Percentiles rank a stretch among this genome's conserved stretches.
Conservation (phyloP, 2,113 vertebrate species). For the Barnardius zonarius region DNA sequence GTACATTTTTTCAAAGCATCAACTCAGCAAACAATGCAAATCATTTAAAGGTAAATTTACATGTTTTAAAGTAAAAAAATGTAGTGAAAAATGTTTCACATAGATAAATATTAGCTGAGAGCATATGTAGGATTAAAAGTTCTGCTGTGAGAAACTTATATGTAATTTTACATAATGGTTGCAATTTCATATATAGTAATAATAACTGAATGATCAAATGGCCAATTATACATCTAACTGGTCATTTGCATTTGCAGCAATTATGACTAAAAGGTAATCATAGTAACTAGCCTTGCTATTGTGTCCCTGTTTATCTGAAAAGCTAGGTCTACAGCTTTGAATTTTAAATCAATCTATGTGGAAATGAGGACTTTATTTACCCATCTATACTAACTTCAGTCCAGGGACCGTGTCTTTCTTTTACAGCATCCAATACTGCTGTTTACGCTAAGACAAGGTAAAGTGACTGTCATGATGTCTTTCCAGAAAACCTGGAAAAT, state of each 20-base stretch:
- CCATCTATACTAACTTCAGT: not conserved
- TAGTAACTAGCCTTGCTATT: not conserved
- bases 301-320: not conserved
- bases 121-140: not conserved
- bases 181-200: not conserved
- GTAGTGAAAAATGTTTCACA: not conserved
- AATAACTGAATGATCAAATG: not conserved
- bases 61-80: not conserved
- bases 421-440: not conserved
- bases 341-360: not conserved
- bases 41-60: not conserved
- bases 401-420: not conserved
- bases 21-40: not conserved
- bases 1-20: not conserved
- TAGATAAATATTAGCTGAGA: not conserved
- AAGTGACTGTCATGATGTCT: not conserved
- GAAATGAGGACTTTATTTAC: not conserved
- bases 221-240: not conserved
- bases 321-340: not conserved
- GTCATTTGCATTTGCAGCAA: constrained; percentile 1
- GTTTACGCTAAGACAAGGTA: not conserved
- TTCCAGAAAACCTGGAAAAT: not conserved
- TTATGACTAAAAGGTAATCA: not conserved
- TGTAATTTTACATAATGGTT: not conserved
- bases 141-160: not conserved